phyloP scores from a whole-genome alignment of 2,797 vertebrate species.

The Danio tinwini region DNA sequence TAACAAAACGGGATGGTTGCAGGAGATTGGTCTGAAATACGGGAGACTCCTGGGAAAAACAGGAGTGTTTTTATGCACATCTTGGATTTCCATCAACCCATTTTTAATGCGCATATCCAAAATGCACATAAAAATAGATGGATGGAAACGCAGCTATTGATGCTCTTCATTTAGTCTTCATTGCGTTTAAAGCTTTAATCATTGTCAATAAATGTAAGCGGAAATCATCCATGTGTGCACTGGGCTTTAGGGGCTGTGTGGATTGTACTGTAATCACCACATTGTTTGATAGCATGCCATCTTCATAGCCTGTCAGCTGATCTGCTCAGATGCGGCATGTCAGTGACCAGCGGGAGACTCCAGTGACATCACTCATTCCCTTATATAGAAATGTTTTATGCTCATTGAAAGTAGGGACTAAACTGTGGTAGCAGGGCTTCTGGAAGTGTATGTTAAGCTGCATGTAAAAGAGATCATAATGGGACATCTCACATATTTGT shows the following conservation, averaged over 20 bases:
- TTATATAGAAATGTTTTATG: not conserved
- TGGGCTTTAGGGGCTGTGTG: not conserved
- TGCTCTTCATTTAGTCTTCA: too few relatives aligned
- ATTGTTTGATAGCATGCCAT: not conserved
- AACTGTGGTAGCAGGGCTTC: conserved; percentile 1
- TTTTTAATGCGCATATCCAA: too few relatives aligned
- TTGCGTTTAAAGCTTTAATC: too few relatives aligned
- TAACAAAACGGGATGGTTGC: too few relatives aligned
- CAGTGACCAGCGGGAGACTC: conserved; percentile 2
- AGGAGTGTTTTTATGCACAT: too few relatives aligned
- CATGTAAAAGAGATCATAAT: conserved; percentile 18
- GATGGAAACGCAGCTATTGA: too few relatives aligned
- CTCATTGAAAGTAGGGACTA: conserved; percentile 8
- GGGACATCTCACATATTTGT: not conserved
- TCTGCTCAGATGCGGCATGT: not conserved
- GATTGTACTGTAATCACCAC: not conserved
- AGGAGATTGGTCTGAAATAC: too few relatives aligned
- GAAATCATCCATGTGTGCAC: too few relatives aligned
- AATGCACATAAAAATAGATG: too few relatives aligned
- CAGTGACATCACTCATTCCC: conserved; percentile 16
- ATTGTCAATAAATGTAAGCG: too few relatives aligned
- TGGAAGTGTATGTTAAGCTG: conserved; percentile 3
- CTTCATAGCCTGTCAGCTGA: not conserved
- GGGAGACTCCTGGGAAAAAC: too few relatives aligned
- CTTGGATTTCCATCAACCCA: too few relatives aligned